Conservation (phyloP, 2,797 vertebrate genomes). For the Buphagus erythrorhynchus region DNA sequence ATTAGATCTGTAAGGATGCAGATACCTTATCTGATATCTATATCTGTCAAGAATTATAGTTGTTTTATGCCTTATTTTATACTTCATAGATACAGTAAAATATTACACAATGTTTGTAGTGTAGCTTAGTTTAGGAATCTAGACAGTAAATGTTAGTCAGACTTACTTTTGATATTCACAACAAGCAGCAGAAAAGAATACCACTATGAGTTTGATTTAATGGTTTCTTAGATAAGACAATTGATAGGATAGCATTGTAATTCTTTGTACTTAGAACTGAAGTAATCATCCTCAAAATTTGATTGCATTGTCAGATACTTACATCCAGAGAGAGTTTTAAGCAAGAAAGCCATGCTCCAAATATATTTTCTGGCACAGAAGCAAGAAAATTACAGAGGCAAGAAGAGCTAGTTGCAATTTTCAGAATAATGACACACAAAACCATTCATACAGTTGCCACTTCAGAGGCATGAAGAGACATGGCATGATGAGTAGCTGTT, state of each 20-base stretch:
- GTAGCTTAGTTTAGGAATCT: background rate
- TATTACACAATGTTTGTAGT: background rate
- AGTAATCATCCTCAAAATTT: slow-evolving; percentile 23
- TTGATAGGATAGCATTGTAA: background rate
- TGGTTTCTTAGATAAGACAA: background rate
- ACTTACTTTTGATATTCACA: background rate
- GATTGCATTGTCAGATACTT: background rate
- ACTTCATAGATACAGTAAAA: background rate
- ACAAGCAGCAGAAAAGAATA: background rate
- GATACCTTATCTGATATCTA: background rate
- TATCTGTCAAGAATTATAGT: background rate
- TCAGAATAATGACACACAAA: background rate
- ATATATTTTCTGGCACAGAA: background rate
- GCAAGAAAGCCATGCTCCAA: background rate
- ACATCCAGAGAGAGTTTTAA: background rate
- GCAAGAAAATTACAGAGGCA: background rate
- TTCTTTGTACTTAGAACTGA: slow-evolving; percentile 1
- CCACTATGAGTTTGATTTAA: background rate
- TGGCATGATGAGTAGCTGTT: background rate
- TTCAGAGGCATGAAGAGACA: background rate
- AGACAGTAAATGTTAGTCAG: background rate
- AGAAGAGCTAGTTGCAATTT: slow-evolving; percentile 23
- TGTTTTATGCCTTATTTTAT: background rate
- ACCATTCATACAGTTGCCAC: background rate
- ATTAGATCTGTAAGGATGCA: background rate